Evolutionary conservation across 2,888 invertebrate genomes (phyloP), one percentile per base, ranked within the genome.

Genomic region (Globia sparganii): DNA sequence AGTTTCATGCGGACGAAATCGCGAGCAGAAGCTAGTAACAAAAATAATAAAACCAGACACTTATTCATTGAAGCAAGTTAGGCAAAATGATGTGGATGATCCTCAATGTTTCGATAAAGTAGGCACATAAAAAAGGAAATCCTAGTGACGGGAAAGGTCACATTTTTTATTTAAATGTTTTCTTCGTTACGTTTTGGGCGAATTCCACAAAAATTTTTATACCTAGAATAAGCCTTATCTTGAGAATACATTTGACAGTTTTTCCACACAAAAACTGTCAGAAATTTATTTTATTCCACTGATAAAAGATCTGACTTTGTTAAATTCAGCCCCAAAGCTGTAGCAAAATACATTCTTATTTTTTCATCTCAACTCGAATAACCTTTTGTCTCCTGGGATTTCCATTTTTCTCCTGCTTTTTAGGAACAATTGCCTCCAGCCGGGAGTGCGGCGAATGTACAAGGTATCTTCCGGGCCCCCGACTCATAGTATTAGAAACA

Each of bases 21-120:
- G 11, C 40, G 0, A 2, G 11, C 40, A 1, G 40, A 40, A 40
- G 40, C 11, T 40, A 40, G 40, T 58, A 58, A 58, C 40, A n/a
- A n/a, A 18, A 71, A 58, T 70, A 67, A 49, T 62, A 34, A 67
- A 80, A 71, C 40, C 28, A 40, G 15, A 62, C 37, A 21, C 40
- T 18, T 11, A 67, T 65, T 78, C 15, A 43, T 34, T 49, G 25
- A 28, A 59, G 28, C 6, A 59, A 53, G 31, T 64, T 40, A 71
- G 43, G 46, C 11, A 21, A 31, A 78, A 37, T 34, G 31, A 28
- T 46, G 77, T 78, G 46, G 49, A 49, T 58, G 21, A 31, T 3
- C 1, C 6, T 49, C 49, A 74, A 13, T 34, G 56, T 58, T 64
- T 46, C 28, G 6, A n/a, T 49, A 58, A 58, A 49, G 49, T 46